These are phyloP conservation scores for Eilema sororculum DNA, from an alignment of 2,888 invertebrate genomes.

Conservation along the genomic window DNA sequence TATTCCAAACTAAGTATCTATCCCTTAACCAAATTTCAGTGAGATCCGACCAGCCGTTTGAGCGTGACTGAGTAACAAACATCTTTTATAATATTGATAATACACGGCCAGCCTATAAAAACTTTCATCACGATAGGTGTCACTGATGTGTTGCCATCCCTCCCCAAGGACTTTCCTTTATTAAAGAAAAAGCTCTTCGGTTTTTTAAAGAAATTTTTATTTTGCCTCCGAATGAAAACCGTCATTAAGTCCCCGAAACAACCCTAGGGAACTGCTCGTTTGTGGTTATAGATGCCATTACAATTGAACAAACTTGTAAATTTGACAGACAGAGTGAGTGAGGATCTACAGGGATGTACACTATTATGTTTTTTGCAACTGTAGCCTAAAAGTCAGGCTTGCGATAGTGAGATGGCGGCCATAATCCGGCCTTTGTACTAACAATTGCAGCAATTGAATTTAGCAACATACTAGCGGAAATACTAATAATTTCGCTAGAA, in stretches of 20 bases:
- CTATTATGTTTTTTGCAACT: neutral
- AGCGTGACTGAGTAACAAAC: neutral
- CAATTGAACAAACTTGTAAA: neutral
- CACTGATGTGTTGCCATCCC: neutral
- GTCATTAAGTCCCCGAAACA: neutral
- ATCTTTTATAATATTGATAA: neutral
- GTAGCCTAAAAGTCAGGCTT: neutral
- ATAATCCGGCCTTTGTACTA: too few species aligned
- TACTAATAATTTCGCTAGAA: too few species aligned
- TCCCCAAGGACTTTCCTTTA: neutral
- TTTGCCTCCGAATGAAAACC: neutral
- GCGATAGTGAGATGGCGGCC: too few species aligned
- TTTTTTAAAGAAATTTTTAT: neutral
- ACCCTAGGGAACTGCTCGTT: neutral
- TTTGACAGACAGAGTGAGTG: neutral
- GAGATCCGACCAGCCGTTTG: neutral
- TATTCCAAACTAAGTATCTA: neutral
- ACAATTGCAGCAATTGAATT: too few species aligned
- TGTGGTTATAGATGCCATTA: conserved; percentile 1
- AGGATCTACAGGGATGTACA: neutral
- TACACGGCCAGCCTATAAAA: neutral
- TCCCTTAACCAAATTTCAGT: neutral
- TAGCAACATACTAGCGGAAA: too few species aligned
- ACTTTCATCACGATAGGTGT: neutral
- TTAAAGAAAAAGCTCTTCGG: neutral